A percentile compares a stretch with the other conserved stretches of the same genome.
These are phyloP conservation scores for Apis mellifera DNA, from an alignment of 1,140 invertebrate species.

Conservation along the genomic window Amel_HAv3.1 CM009932.2:15001001-15001500, in stretches of 20 bases:
- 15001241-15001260: slow-evolving; percentile 69
- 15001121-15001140: slow-evolving; percentile 32
- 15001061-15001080: slow-evolving; percentile 17
- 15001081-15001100: slow-evolving; percentile 52
- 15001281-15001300: slow-evolving; percentile 27
- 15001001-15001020: too few relatives aligned
- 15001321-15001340: neutral
- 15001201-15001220: slow-evolving; percentile 80
- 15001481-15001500: slow-evolving; percentile 68
- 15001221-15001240: slow-evolving; percentile 82
- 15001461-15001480: slow-evolving; percentile 55
- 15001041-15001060: neutral
- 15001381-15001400: neutral
- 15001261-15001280: slow-evolving; percentile 71
- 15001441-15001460: slow-evolving; percentile 19
- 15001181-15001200: slow-evolving; percentile 70
- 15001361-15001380: slow-evolving; percentile 19
- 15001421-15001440: slow-evolving; percentile 42
- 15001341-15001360: neutral
- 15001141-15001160: slow-evolving; percentile 21
- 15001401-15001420: slow-evolving; percentile 22
- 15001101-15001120: slow-evolving; percentile 63
- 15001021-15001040: neutral
- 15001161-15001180: slow-evolving; percentile 47
- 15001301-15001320: neutral